Percentiles rank a stretch among this genome's conserved stretches.
Evolutionary conservation across 1,140 invertebrate species (phyloP).

Genomic region (Danaus melanippus): DNA sequence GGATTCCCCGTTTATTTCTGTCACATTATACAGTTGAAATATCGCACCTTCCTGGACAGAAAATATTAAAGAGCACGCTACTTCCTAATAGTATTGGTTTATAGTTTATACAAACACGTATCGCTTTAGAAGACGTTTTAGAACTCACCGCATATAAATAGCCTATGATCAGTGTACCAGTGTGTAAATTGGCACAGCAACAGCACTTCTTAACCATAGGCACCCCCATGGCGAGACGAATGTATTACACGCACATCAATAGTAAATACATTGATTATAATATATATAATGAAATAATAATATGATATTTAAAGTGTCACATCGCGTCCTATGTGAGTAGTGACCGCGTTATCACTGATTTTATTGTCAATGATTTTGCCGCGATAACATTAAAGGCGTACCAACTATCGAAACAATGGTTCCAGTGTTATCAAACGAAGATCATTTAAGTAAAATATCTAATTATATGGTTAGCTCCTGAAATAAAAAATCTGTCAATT

Average conservation of each 20-base stretch:
- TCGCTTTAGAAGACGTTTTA: not conserved
- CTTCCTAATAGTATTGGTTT: too few relatives aligned
- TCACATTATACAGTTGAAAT: too few relatives aligned
- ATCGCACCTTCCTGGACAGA: too few relatives aligned
- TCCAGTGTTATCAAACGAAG: conserved; percentile 11
- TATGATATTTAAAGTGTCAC: not conserved
- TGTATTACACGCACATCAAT: not conserved
- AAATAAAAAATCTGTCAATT: not conserved
- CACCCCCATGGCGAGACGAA: conserved; percentile 39
- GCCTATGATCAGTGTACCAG: conserved; percentile 51
- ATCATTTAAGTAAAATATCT: conserved; percentile 1
- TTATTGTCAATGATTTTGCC: conserved; percentile 6
- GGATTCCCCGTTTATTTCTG: too few relatives aligned
- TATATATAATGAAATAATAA: not conserved
- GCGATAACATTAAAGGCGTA: not conserved
- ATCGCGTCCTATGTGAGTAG: conserved; percentile 7
- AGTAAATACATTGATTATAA: not conserved
- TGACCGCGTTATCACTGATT: conserved; percentile 17
- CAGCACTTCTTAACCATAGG: conserved; percentile 57
- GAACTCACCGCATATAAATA: conserved; percentile 49
- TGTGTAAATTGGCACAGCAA: conserved; percentile 44
- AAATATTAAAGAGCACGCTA: too few relatives aligned
- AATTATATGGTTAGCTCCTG: not conserved
- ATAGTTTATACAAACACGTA: too few relatives aligned
- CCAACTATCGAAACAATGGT: not conserved